Conservation (phyloP, 2,888 invertebrate species). For the Sthenelais limicola region DNA sequence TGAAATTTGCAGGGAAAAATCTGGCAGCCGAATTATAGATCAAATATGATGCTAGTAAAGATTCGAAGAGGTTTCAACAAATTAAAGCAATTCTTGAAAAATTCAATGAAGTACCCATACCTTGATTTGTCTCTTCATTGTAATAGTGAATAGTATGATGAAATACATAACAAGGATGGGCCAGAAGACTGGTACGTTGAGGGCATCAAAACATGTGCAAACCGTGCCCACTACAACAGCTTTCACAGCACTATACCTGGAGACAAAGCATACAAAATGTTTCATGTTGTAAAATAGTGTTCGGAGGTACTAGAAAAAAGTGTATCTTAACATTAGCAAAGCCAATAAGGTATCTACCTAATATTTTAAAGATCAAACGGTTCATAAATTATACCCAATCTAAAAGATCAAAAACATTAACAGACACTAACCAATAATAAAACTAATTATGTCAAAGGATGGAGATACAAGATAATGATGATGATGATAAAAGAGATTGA, state of each 20-base stretch:
- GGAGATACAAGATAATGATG: too few species aligned
- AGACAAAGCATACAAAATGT: constrained; percentile 22
- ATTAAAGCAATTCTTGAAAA: not conserved
- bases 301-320: too few species aligned
- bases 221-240: constrained; percentile 90
- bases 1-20: not conserved
- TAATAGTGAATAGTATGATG: constrained; percentile 96
- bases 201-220: constrained; percentile 97
- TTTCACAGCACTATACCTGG: constrained; percentile 90
- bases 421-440: too few species aligned
- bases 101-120: constrained; percentile 75
- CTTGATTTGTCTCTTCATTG: constrained; percentile 99
- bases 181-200: constrained; percentile 99
- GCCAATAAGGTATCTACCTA: too few species aligned
- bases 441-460: too few species aligned
- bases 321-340: too few species aligned
- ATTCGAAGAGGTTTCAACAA: not conserved
- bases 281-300: too few species aligned
- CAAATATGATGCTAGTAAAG: not conserved
- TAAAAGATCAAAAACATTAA: too few species aligned
- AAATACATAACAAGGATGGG: constrained; percentile 99
- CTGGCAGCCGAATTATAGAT: not conserved
- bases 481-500: too few species aligned
- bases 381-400: too few species aligned
- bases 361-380: too few species aligned